These are phyloP conservation scores for Proisotoma minuta DNA, from an alignment of 2,888 invertebrate species.

Conservation along the genomic window DNA sequence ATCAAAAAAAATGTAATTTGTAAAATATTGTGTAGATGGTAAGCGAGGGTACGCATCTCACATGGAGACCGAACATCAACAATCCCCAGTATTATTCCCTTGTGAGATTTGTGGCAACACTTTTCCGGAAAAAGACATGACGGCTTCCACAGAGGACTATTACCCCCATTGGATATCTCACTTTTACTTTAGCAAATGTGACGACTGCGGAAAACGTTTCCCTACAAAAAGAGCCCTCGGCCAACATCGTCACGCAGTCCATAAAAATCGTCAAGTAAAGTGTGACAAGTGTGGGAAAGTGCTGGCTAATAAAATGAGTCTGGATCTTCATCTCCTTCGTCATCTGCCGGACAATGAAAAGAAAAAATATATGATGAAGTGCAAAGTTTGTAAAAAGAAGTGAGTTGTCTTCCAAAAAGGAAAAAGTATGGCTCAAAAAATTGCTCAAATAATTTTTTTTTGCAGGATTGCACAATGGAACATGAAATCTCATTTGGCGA, in stretches of 20 bases:
- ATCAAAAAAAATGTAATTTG: not conserved
- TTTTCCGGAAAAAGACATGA: constrained; percentile 42
- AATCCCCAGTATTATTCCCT: constrained; percentile 38
- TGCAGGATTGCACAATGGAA: constrained; percentile 40
- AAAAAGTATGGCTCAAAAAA: not conserved
- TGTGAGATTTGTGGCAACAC: constrained; percentile 45
- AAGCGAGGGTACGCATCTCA: constrained; percentile 40
- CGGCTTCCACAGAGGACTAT: constrained; percentile 42
- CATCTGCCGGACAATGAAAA: constrained; percentile 38
- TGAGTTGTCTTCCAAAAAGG: constrained; percentile 8
- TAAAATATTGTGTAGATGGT: constrained; percentile 28
- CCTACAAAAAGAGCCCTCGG: constrained; percentile 42
- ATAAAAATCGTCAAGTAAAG: constrained; percentile 42
- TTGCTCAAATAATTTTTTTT: not conserved
- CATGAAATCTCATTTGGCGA: constrained; percentile 35
- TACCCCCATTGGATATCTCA: constrained; percentile 47
- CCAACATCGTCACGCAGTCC: constrained; percentile 44
- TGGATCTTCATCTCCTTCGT: constrained; percentile 31
- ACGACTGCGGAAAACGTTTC: constrained; percentile 43
- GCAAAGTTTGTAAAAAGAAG: constrained; percentile 38
- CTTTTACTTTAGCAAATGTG: constrained; percentile 44
- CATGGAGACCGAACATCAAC: constrained; percentile 37
- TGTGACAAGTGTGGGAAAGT: constrained; percentile 35
- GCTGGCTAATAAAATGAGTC: constrained; percentile 26
- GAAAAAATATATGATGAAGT: constrained; percentile 37